A percentile compares a stretch with the other conserved stretches of the same genome.
Evolutionary conservation across 1,140 invertebrate species (phyloP).

Genomic region (Bilobella aurantiaca): DNA sequence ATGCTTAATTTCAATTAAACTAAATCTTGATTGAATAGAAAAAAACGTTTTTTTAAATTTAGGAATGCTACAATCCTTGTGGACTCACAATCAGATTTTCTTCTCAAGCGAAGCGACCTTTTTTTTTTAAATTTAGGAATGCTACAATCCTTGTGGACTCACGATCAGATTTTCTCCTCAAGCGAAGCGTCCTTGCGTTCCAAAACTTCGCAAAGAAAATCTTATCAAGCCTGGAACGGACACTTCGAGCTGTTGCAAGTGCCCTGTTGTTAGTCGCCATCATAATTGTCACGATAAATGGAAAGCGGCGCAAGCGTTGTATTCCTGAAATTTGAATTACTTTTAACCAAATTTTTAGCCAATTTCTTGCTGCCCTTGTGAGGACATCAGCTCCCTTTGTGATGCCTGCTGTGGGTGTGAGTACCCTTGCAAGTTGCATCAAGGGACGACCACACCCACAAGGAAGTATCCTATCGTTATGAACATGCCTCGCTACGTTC

Average conservation of each 20-base stretch:
- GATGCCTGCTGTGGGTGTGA: conserved; percentile 33
- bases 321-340: no score
- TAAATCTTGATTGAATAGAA: neutral
- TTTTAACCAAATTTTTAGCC: no score
- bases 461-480: conserved; percentile 25
- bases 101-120: neutral
- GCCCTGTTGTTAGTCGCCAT: no score
- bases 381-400: conserved; percentile 17
- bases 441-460: conserved; percentile 27
- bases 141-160: conserved; percentile 18
- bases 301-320: no score
- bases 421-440: conserved; percentile 30
- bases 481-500: conserved; percentile 25
- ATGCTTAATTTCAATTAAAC: no score
- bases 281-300: no score
- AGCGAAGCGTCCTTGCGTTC: neutral
- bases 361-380: conserved; percentile 32
- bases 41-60: neutral
- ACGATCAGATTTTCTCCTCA: conserved; percentile 14
- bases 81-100: conserved; percentile 22
- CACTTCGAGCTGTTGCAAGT: conserved; percentile 20
- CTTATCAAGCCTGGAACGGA: conserved; percentile 32
- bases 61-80: conserved; percentile 15
- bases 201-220: conserved; percentile 19
- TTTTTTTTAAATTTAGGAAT: conserved; percentile 10